These are phyloP conservation scores for Ptilonorhynchus violaceus DNA, from an alignment of 2,113 vertebrate genomes.

Conservation along the genomic window DNA sequence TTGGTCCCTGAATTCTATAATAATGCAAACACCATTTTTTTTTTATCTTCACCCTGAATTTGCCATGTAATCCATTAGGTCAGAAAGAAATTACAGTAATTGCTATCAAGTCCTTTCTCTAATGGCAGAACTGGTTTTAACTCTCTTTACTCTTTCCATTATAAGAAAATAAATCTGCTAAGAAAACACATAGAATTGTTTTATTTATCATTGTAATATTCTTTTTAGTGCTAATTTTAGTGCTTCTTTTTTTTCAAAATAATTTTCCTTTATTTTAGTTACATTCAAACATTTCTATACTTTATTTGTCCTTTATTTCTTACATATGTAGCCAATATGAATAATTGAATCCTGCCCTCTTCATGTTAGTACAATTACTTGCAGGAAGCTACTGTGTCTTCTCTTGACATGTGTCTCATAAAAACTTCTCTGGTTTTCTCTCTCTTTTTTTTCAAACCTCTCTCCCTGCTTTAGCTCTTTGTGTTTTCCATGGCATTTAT, in stretches of 20 bases:
- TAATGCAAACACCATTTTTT: background rate
- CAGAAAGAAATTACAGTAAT: background rate
- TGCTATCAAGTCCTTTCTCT: background rate
- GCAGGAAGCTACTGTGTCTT: background rate
- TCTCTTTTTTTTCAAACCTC: background rate
- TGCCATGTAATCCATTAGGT: background rate
- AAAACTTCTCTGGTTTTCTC: background rate
- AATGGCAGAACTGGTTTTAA: background rate
- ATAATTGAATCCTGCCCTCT: background rate
- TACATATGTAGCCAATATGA: background rate
- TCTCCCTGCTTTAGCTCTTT: accelerated
- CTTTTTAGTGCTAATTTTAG: background rate
- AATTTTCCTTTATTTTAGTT: background rate
- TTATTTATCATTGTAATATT: background rate
- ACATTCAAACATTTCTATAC: background rate
- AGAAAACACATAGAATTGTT: background rate
- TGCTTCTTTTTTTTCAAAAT: background rate
- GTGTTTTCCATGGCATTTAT: background rate
- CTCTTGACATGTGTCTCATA: background rate
- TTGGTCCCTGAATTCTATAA: background rate
- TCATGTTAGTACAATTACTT: background rate
- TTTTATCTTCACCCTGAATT: background rate
- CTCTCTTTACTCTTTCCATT: background rate
- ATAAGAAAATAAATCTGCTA: background rate
- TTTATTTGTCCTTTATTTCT: background rate